A percentile compares a stretch with the other conserved stretches of the same genome.
Conservation (phyloP, 2,797 vertebrate genomes). For the Linurgus olivaceus region DNA sequence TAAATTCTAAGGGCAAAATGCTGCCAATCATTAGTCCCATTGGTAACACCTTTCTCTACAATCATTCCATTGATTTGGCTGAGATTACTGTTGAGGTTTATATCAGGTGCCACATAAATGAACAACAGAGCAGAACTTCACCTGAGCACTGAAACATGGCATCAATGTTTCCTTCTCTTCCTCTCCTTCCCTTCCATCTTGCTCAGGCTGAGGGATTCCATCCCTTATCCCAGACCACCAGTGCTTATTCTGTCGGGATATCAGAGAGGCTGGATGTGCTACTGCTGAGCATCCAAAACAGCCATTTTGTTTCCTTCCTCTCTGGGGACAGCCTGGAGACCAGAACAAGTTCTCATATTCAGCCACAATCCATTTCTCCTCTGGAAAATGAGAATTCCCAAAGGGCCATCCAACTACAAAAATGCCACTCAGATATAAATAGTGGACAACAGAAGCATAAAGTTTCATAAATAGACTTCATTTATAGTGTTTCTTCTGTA, state of each 20-base stretch:
- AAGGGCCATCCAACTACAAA: not conserved
- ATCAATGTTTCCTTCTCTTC: not conserved
- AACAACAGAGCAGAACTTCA: not conserved
- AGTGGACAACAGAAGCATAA: not conserved
- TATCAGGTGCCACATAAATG: not conserved
- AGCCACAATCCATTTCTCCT: not conserved
- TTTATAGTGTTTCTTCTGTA: not conserved
- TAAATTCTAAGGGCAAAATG: conserved; percentile 46
- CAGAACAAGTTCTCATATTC: not conserved
- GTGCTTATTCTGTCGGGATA: not conserved
- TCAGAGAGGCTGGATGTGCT: too few relatives aligned
- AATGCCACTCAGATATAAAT: not conserved
- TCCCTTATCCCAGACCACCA: not conserved
- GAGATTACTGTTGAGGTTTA: not conserved
- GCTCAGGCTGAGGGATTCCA: not conserved
- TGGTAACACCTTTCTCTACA: not conserved
- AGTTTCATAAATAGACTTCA: rapidly evolving
- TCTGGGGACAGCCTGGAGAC: not conserved
- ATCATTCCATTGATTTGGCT: not conserved
- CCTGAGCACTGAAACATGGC: not conserved
- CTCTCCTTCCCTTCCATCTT: not conserved
- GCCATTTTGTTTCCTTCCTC: not conserved
- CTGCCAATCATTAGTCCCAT: conserved; percentile 42
- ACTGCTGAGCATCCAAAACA: not conserved
- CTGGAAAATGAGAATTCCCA: not conserved